A percentile compares a stretch with the other conserved stretches of the same genome.
Conservation (phyloP, 2,888 invertebrate species). For the Acanthoscelides obtectus region DNA sequence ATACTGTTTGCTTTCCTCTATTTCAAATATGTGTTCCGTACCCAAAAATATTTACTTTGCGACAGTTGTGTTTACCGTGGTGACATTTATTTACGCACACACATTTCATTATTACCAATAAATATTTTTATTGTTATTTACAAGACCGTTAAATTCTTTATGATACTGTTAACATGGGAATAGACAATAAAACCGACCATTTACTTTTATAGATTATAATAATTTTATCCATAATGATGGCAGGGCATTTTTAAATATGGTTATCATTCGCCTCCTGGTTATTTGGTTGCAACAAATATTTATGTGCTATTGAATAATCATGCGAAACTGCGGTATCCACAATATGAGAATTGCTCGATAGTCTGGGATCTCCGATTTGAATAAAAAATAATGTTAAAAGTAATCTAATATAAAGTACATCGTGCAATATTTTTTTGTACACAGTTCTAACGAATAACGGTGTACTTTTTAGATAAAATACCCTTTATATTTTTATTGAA, state of each 20-base stretch:
- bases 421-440: too few relatives aligned
- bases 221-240: slow-evolving; percentile 3
- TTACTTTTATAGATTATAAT: slow-evolving; percentile 14
- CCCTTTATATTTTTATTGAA: too few relatives aligned
- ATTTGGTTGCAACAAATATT: not conserved
- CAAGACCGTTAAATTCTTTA: slow-evolving; percentile 20
- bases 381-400: too few relatives aligned
- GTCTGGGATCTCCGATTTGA: too few relatives aligned
- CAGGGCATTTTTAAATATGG: not conserved
- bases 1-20: not conserved
- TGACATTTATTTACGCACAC: not conserved
- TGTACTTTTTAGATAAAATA: too few relatives aligned
- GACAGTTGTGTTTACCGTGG: not conserved
- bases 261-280: not conserved
- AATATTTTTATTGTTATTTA: slow-evolving; percentile 26
- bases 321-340: not conserved
- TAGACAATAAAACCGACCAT: slow-evolving; percentile 20
- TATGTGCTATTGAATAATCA: not conserved
- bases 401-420: too few relatives aligned
- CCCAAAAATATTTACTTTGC: not conserved
- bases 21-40: not conserved
- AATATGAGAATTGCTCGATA: too few relatives aligned
- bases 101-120: slow-evolving; percentile 18
- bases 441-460: too few relatives aligned
- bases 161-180: slow-evolving; percentile 17